phyloP scores from a whole-genome alignment of 2,888 invertebrate species.

The Drosophila recens region DNA sequence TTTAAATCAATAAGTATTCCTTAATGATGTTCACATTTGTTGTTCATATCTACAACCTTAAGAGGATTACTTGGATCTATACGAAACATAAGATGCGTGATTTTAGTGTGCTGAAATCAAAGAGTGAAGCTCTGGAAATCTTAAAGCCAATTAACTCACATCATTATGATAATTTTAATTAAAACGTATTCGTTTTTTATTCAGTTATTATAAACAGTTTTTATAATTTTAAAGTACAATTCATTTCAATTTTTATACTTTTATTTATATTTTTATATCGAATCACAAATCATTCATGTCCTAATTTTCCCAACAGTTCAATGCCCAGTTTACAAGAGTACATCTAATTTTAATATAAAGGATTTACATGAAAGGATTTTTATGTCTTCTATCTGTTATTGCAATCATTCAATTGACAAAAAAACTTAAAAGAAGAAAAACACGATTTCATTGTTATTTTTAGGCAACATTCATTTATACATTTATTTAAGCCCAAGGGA shows the following conservation, averaged over 20 bases:
- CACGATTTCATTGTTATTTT: slow-evolving; percentile 15
- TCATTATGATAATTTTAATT: too few relatives aligned
- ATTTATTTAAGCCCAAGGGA: slow-evolving; percentile 22
- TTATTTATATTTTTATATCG: neutral
- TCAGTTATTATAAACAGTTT: too few relatives aligned
- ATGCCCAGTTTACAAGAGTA: neutral
- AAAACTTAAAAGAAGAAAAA: slow-evolving; percentile 1
- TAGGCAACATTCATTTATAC: slow-evolving; percentile 38
- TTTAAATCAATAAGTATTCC: slow-evolving; percentile 44
- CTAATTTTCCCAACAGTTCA: neutral
- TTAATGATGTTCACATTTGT: neutral
- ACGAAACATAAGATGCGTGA: neutral
- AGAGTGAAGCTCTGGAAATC: neutral
- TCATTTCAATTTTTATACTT: neutral
- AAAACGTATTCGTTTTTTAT: too few relatives aligned
- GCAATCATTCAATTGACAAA: slow-evolving; percentile 48
- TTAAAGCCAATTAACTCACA: neutral
- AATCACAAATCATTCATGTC: neutral
- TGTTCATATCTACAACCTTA: neutral
- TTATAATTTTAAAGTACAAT: too few relatives aligned
- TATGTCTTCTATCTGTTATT: slow-evolving; percentile 33
- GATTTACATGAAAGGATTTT: slow-evolving; percentile 9
- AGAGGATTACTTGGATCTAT: neutral
- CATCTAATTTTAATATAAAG: neutral
- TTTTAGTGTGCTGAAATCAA: neutral